These are phyloP conservation scores for Ornithoptera priamus DNA, from an alignment of 2,888 invertebrate genomes.

Conservation along the genomic window DNA sequence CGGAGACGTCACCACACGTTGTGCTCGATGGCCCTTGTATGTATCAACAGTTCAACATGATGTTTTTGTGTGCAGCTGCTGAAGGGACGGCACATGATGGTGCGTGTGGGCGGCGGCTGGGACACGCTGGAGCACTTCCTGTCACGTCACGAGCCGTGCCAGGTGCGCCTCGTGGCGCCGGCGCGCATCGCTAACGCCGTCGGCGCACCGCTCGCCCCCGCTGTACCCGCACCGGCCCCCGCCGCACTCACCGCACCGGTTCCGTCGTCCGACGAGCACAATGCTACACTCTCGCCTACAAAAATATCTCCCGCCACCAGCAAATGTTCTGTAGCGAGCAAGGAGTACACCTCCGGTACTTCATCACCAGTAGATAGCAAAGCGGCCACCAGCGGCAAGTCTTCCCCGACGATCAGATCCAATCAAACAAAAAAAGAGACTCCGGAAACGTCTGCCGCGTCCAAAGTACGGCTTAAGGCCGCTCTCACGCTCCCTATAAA, in stretches of 20 bases:
- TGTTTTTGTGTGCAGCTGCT: conserved; percentile 82
- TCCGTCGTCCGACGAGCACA: conserved; percentile 27
- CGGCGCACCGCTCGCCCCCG: conserved; percentile 29
- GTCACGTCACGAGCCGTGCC: conserved; percentile 92
- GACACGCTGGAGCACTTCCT: conserved; percentile 96
- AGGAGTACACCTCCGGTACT: conserved; percentile 46
- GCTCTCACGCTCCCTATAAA: conserved; percentile 59
- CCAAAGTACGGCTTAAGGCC: conserved; percentile 45
- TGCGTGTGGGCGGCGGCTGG: conserved; percentile 96
- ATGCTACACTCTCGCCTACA: conserved; percentile 26
- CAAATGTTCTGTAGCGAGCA: conserved; percentile 46
- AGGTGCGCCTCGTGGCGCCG: conserved; percentile 82
- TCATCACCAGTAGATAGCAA: conserved; percentile 58
- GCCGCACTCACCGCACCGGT: conserved; percentile 27
- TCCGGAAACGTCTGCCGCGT: conserved; percentile 58
- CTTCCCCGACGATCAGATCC: conserved; percentile 44
- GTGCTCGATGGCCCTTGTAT: background rate
- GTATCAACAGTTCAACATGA: background rate
- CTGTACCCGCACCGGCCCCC: conserved; percentile 29
- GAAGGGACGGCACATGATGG: conserved; percentile 97
- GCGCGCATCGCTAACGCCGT: conserved; percentile 48
- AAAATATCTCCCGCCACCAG: conserved; percentile 49
- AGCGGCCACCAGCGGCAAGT: conserved; percentile 53
- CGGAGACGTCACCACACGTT: background rate
- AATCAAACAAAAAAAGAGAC: conserved; percentile 37